Conservation (phyloP, 2,888 invertebrate genomes). For the Brachynemurus nebulosus region DNA sequence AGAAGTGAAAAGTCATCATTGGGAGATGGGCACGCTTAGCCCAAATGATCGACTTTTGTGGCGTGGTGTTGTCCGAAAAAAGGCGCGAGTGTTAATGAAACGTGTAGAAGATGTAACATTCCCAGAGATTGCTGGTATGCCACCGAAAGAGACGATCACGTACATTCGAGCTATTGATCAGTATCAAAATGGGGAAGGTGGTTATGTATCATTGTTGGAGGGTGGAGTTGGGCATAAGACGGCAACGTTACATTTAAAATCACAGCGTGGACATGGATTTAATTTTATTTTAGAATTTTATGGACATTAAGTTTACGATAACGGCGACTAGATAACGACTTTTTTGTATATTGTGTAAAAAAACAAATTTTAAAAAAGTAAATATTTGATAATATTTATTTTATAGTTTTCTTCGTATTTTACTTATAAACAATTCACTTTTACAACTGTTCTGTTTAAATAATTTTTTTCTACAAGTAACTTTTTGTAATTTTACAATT, state of each 20-base stretch:
- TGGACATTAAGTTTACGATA: conserved; percentile 20
- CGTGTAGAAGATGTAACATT: background rate
- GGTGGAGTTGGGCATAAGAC: conserved; percentile 30
- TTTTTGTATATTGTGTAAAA: no score
- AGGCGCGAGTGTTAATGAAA: background rate
- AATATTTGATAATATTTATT: no score
- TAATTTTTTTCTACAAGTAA: no score
- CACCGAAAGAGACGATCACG: conserved; percentile 1
- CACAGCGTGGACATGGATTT: conserved; percentile 31
- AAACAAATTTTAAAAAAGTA: no score
- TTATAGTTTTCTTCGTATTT: no score
- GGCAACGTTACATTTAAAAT: conserved; percentile 31
- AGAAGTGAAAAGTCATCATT: no score
- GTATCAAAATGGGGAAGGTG: conserved; percentile 32
- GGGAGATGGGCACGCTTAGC: no score
- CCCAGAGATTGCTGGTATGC: background rate
- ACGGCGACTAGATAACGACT: no score
- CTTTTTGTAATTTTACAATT: no score
- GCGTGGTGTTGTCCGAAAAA: background rate
- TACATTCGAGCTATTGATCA: conserved; percentile 30
- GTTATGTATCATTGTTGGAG: conserved; percentile 25
- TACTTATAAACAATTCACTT: no score
- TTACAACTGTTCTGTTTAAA: no score
- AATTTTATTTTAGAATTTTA: conserved; percentile 33
- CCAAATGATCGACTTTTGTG: background rate